Evolutionary conservation across 2,113 vertebrate species (phyloP), one percentile per base, ranked within the genome.

Genomic region (Sterna hirundo): DNA sequence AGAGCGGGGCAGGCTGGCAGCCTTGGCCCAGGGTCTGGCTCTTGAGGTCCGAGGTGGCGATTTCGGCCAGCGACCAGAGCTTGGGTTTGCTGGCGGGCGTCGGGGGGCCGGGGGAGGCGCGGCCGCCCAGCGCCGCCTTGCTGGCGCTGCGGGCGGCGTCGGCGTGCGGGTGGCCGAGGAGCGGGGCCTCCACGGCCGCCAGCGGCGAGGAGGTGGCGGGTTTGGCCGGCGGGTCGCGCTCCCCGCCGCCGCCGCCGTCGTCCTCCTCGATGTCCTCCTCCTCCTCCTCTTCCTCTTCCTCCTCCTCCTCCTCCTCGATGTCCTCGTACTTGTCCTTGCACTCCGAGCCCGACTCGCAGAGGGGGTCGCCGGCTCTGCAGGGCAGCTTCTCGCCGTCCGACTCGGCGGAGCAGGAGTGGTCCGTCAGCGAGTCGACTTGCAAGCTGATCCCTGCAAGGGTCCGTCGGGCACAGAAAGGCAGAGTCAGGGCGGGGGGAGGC

Each of bases 41-140:
- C 98, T 99, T 99, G 97, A 98, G 98, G 98, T 99, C 99, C 98
- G 99, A 99, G 84, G 99, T 99, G 98, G 99, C 99, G 87, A 99
- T 99, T 98, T 99, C 99, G 60, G 99, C 99, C 97, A 99, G 98
- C 26, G 99, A 99, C 99, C 99, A 99, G 71, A 99, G 97, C 91
- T 99, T 99, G 96, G 99, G 99, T 88, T 99, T 99, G 97, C 97
- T 98, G 94, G 98, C 95, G 26, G 98, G 98, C 94, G 97, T 99
- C 91, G 98, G 99, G 61, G 98, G 97, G 16, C 98, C 98, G 8
- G 99, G 98, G 20, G 98, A 98, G 57, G 98, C 97, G 96, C 98
- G 98, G 97, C 97, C 98, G 80, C 98, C 98, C 92, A 99, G 97
- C 84, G 98, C 98, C 20, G 98, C 94, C 97, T 99, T 98, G 97